These are phyloP conservation scores for Apamea epomidion DNA, from an alignment of 2,888 invertebrate species.

Conservation along the genomic window DNA sequence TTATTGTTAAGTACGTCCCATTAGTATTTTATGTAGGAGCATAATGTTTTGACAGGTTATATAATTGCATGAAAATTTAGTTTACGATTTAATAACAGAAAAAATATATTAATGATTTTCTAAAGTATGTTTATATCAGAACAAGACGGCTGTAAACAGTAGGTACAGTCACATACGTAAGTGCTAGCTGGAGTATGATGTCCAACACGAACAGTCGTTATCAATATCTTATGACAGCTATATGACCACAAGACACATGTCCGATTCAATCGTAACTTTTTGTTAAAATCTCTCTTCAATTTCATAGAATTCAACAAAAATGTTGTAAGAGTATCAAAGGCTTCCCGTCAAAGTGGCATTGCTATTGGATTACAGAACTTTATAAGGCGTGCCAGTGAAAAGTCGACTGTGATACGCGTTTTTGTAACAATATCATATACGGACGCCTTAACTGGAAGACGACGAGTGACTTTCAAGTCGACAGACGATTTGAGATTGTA, in stretches of 20 bases:
- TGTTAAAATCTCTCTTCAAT: constrained; percentile 59
- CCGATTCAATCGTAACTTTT: constrained; percentile 46
- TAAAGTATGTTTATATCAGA: background rate
- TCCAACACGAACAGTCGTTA: constrained; percentile 22
- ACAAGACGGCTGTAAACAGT: background rate
- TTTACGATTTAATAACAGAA: background rate
- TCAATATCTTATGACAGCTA: constrained; percentile 16
- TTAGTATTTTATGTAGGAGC: background rate
- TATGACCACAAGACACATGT: constrained; percentile 31
- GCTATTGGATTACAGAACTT: constrained; percentile 77
- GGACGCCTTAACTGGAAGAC: constrained; percentile 81
- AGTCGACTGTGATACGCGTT: constrained; percentile 79
- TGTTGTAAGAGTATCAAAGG: constrained; percentile 68
- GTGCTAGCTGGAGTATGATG: constrained; percentile 15
- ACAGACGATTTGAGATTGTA: constrained; percentile 65
- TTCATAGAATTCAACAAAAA: constrained; percentile 65
- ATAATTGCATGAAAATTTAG: background rate
- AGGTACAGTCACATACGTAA: background rate
- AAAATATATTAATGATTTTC: background rate
- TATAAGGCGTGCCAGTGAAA: constrained; percentile 86
- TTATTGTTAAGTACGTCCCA: background rate
- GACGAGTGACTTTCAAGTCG: constrained; percentile 80
- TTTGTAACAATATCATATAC: constrained; percentile 86
- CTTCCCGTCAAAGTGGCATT: constrained; percentile 82
- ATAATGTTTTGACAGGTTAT: background rate